Base-by-base conservation (phyloP, 2,888 invertebrate genomes). In the Zele albiditarsus region DNA sequence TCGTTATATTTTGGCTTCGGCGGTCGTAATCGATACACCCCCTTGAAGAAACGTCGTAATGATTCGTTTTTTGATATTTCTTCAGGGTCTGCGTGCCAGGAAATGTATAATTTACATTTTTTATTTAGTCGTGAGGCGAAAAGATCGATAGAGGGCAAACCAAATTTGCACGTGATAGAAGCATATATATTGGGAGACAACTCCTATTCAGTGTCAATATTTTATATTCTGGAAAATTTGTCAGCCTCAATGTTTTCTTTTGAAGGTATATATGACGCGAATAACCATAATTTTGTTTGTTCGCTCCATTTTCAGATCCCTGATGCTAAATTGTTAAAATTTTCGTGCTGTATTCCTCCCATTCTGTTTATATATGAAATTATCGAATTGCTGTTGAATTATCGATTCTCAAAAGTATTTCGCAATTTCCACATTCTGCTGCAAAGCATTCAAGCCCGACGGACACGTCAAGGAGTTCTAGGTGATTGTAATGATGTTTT, bases 321-420 rank as follows among this genome's bases (percentile, higher is more conserved):
- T 67, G 74, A 74, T 1, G 81, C 69, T 27, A 72, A 62, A 5
- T 71, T 49, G 46, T 77, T 46, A n/a, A 81, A 74, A 16, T 74
- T 27, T 23, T 66, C 70, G 46, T 57, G 75, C 53, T 76, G 79
- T 46, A 78, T 62, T n/a, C 80, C 78, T 31, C 31, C 31, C 31
- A 31, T 31, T 31, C 6, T 31, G 31, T 31, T 31, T 31, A 31
- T 31, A 31, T 80, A 81, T 12, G 79, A 60, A n/a, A 81, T 70
- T 80, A 81, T 12, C 78, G 49, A n/a, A 81, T 70, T 10, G 79
- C 77, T 27, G 78, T 79, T 23, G 79, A 75, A 57, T 80, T 79
- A 57, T 78, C 79, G n/a, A 74, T 67, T 20, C 77, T 63, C 31
- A 79, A 16, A 16, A 77, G 60, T 20, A 80, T 67, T 14, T 78